phyloP scores from a whole-genome alignment of 2,113 vertebrate species.

The Struthio camelus region DNA sequence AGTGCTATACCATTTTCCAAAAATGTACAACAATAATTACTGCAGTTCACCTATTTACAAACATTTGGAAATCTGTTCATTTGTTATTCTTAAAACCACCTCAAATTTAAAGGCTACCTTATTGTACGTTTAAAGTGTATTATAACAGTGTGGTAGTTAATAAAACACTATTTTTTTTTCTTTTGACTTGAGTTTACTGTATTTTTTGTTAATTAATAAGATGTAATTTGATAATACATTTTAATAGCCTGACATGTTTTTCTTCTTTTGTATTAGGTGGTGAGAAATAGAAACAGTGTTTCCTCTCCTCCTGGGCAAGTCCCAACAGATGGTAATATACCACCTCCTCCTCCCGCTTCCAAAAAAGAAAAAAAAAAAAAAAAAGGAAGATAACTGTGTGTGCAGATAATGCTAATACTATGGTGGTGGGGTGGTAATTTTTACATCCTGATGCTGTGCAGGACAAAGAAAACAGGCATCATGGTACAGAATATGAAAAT shows the following conservation, averaged over 20 bases:
- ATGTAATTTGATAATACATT: neutral
- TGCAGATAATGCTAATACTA: rapidly evolving
- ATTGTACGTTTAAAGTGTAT: conserved; percentile 88
- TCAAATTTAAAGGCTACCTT: conserved; percentile 85
- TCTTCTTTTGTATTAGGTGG: neutral
- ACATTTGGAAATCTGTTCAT: conserved; percentile 84
- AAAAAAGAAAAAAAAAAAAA: neutral
- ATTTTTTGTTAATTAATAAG: conserved; percentile 61
- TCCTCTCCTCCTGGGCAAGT: neutral
- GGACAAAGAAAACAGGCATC: neutral
- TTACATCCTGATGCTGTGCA: neutral
- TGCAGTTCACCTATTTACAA: conserved; percentile 83
- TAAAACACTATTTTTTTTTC: conserved; percentile 91
- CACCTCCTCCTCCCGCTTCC: rapidly evolving
- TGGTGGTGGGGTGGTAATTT: neutral
- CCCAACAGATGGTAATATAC: neutral
- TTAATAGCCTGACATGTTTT: neutral
- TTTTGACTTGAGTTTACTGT: conserved; percentile 79
- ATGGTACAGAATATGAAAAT: neutral
- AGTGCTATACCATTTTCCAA: conserved; percentile 83
- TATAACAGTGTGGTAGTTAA: conserved; percentile 86
- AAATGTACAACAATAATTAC: conserved; percentile 81
- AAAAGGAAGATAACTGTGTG: rapidly evolving
- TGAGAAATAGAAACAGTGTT: neutral
- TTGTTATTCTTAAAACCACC: conserved; percentile 84